Conservation (phyloP, 2,113 vertebrate genomes). For the Istiophorus platypterus region DNA sequence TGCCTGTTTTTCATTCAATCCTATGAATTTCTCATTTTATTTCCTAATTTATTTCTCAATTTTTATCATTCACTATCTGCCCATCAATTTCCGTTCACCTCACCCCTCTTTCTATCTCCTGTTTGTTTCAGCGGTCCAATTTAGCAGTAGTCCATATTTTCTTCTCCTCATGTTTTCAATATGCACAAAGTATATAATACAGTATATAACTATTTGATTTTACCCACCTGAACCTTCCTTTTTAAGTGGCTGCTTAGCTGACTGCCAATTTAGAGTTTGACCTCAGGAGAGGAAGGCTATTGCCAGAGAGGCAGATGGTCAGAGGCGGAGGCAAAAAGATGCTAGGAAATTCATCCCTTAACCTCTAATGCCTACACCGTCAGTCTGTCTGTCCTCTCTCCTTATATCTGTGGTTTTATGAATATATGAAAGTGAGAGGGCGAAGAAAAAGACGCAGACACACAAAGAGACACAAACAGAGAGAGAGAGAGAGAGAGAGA, state of each 20-base stretch:
- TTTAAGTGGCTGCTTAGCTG: slow-evolving; percentile 75
- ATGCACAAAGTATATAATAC: slow-evolving; percentile 61
- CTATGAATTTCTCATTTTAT: slow-evolving; percentile 62
- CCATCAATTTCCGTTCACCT: slow-evolving; percentile 69
- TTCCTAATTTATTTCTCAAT: slow-evolving; percentile 74
- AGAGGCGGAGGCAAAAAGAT: slow-evolving; percentile 73
- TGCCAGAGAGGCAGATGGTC: slow-evolving; percentile 82
- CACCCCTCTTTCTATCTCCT: slow-evolving; percentile 42
- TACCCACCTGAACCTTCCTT: slow-evolving; percentile 72
- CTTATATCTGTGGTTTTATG: slow-evolving; percentile 49
- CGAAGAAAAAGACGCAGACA: slow-evolving; percentile 24
- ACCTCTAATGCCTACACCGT: slow-evolving; percentile 67
- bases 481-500: slow-evolving; percentile 9
- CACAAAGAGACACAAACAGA: too few relatives aligned
- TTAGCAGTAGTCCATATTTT: slow-evolving; percentile 47
- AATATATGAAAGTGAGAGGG: slow-evolving; percentile 36
- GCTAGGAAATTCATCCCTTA: slow-evolving; percentile 75
- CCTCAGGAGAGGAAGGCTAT: slow-evolving; percentile 73
- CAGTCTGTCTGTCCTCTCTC: slow-evolving; percentile 37
- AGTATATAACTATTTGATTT: slow-evolving; percentile 70
- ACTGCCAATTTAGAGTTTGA: slow-evolving; percentile 78
- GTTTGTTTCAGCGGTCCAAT: slow-evolving; percentile 59
- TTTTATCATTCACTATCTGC: slow-evolving; percentile 69
- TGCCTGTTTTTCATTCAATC: slow-evolving; percentile 51
- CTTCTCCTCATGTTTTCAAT: slow-evolving; percentile 50